Evolutionary conservation across 2,113 vertebrate species (phyloP), one percentile per base, ranked within the genome.

Genomic region (Thomomys bottae): DNA sequence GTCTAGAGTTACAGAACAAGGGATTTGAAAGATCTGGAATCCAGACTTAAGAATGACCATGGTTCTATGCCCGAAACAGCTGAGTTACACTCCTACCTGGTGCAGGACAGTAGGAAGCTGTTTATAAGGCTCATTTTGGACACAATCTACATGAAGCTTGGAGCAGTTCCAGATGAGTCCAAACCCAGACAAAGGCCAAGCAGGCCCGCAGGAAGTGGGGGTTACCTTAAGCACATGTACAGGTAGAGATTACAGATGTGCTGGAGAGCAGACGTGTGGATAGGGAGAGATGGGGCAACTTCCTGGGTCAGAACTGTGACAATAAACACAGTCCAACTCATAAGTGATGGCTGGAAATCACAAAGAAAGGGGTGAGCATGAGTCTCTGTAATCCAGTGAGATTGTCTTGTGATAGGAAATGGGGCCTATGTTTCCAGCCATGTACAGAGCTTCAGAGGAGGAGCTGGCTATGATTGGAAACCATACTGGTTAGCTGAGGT

Each of bases 381-480:
- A 82, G 40, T 75, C 88, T n/a, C 64, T 66, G 8, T 85, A 70
- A 95, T 64, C 42, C 36, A 86, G 40, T 66, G 75, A 71, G 49
- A 45, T 21, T 26, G 66, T 59, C 81, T 87, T 59, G 5, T 67
- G 54, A 66, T 38, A 42, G 42, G 61, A 84, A 68, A 84, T 32
- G 30, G 73, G 73, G 45, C 18, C 0, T 87, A 76, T 32, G 61
- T 78, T 85, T 59, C 45, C 85, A 75, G 64, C 3, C 0, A 54
- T 38, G 18, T 26, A 28, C 57, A 77, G 78, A 93, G 85, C 66
- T 38, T 84, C n/a, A 63, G 8, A 49, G 54, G 84, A 70, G 66
- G 24, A 32, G 15, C 42, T 2, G 42, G 32, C 59, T 32, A 2
- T 1, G 24, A 80, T 76, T 79, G 72, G 49, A 45, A 83, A 32